A percentile compares a stretch with the other conserved stretches of the same genome.
Conservation (phyloP, 2,797 vertebrate genomes). For the Microcaecilia unicolor region DNA sequence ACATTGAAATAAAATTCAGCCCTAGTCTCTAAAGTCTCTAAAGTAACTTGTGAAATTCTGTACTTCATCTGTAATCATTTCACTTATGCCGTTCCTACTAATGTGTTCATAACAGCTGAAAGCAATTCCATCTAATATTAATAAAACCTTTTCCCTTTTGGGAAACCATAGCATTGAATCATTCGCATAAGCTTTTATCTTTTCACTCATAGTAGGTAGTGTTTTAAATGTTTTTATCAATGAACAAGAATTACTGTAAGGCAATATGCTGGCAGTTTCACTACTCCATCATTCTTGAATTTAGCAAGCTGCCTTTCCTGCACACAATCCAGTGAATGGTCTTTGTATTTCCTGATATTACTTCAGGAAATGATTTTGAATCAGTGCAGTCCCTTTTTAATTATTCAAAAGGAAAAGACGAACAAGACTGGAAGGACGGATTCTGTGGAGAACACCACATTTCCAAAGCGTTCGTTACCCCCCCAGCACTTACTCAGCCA, state of each 20-base stretch:
- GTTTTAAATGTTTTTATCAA: background rate
- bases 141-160: conserved; percentile 40
- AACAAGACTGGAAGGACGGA: too few relatives aligned
- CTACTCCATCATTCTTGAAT: too few relatives aligned
- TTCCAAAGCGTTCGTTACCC: too few relatives aligned
- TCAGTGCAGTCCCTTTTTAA: too few relatives aligned
- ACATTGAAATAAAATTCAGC: conserved; percentile 17
- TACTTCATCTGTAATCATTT: conserved; percentile 26
- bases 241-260: too few relatives aligned
- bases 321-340: too few relatives aligned
- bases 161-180: conserved; percentile 6
- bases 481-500: too few relatives aligned
- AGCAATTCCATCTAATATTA: conserved; percentile 27
- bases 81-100: conserved; percentile 17
- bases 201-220: background rate
- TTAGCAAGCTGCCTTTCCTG: too few relatives aligned
- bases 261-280: background rate
- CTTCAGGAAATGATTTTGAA: too few relatives aligned
- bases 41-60: conserved; percentile 20
- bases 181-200: background rate
- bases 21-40: conserved; percentile 1
- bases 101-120: conserved; percentile 30
- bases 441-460: too few relatives aligned
- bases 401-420: too few relatives aligned
- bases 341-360: too few relatives aligned